Evolutionary conservation across 2,888 invertebrate genomes (phyloP).

Genomic region (Drosophila imparisetae): DNA sequence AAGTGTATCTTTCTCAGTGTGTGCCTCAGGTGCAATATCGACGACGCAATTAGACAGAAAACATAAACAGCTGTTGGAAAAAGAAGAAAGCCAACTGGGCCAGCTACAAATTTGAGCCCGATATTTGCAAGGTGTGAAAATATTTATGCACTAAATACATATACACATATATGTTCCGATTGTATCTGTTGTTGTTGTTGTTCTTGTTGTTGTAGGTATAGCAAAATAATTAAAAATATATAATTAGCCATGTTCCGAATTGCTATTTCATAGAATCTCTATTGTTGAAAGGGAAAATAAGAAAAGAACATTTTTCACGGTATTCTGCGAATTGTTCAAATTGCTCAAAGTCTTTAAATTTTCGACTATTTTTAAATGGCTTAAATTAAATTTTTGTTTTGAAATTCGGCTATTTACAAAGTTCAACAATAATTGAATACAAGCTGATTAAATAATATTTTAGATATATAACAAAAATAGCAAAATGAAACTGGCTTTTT

Average conservation of each 20-base stretch:
- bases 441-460: background rate
- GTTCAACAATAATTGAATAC: background rate
- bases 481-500: constrained; percentile 3
- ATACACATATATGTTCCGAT: constrained; percentile 20
- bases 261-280: constrained; percentile 21
- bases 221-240: constrained; percentile 51
- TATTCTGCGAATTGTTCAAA: constrained; percentile 20
- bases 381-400: background rate
- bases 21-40: constrained; percentile 46
- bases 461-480: background rate
- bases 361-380: constrained; percentile 15
- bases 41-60: constrained; percentile 50
- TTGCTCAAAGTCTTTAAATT: constrained; percentile 7
- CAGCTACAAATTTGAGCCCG: constrained; percentile 19
- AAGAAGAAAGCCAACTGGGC: constrained; percentile 7
- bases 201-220: constrained; percentile 54
- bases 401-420: background rate
- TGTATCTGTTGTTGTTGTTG: constrained; percentile 19
- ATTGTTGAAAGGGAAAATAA: constrained; percentile 2
- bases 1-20: background rate
- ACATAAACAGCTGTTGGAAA: constrained; percentile 29
- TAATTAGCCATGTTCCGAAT: constrained; percentile 37
- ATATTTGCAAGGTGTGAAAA: constrained; percentile 65
- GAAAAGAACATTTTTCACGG: constrained; percentile 6
- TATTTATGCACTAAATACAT: constrained; percentile 41